Conservation (phyloP, 37 sponge, comb jelly and placozoan species). For the Halisarca cf. caerulea region DNA sequence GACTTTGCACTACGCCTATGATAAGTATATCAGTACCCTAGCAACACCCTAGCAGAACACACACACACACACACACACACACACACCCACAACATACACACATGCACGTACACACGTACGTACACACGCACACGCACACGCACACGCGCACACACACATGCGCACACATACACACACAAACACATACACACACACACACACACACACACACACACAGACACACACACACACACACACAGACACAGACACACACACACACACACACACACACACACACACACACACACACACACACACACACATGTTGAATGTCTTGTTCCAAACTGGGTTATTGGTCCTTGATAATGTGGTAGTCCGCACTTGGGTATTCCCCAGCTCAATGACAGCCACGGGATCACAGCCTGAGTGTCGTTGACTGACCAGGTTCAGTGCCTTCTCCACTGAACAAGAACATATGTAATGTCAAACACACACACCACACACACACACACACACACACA, state of each 20-base stretch:
- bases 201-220: too few species aligned
- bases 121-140: neutral
- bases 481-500: neutral
- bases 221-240: too few species aligned
- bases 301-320: constrained; percentile 89
- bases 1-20: too few species aligned
- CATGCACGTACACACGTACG: neutral
- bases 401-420: neutral
- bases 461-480: neutral
- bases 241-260: too few species aligned
- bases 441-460: too few species aligned
- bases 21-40: too few species aligned
- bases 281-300: constrained; percentile 25
- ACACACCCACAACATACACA: too few species aligned
- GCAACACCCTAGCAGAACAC: too few species aligned
- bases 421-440: constrained; percentile 30
- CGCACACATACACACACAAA: too few species aligned
- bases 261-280: too few species aligned
- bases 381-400: constrained; percentile 66
- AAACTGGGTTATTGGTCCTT: constrained; percentile 67
- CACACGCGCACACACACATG: constrained; percentile 10
- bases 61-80: too few species aligned
- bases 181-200: too few species aligned
- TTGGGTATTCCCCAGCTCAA: constrained; percentile 78
- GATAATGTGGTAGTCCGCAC: constrained; percentile 67